Evolutionary conservation across 2,113 vertebrate genomes (phyloP), one percentile per base, ranked within the genome.

Genomic region (Oceanodroma tethys): DNA sequence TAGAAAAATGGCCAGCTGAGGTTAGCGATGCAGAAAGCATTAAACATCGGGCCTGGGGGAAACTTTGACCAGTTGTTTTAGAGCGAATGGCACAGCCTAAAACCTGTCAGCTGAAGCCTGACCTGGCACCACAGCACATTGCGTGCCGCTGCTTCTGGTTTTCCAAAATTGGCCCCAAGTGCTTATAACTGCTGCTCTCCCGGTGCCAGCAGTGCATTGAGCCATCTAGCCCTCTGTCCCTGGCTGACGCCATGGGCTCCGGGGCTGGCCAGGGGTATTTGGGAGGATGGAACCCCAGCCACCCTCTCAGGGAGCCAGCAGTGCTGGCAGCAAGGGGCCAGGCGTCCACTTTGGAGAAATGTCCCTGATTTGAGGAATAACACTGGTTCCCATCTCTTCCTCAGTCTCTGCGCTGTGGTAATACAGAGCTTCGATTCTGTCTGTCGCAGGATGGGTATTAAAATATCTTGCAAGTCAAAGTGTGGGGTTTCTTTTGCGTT

Each of bases 151-250:
- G 34, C n/a, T 88, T 53, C 70, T 56, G 34, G 6, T 47, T 58
- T 83, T 15, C 36, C 65, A 71, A 16, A 75, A 21, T 2, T 43
- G 50, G 21, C 38, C 32, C 42, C 60, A 25, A 47, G 42, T 20
- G 13, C 60, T 63, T 15, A 42, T 38, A 42, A 43, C 15, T 27
- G 26, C 17, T 12, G 16, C 29, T 67, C 9, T 25, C 32, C 25
- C 4, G 1, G 16, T 36, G n/a, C 10, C 30, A 83, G 55, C 22
- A 63, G 30, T 7, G 1, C 20, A 29, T 17, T 42, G 13, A n/a
- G 25, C 23, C 55, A 53, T 11, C 14, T 0, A 0, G 5, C 11
- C 9, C 6, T 11, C 21, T 58, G 29, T 26, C 48, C 53, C n/a
- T 32, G n/a, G 7, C 5, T 43, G 68, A 7, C 32, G 56, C 18